Evolutionary conservation across 92 coral and sea anemone genomes (phyloP).

Genomic region (Virgularia gustaviana): DNA sequence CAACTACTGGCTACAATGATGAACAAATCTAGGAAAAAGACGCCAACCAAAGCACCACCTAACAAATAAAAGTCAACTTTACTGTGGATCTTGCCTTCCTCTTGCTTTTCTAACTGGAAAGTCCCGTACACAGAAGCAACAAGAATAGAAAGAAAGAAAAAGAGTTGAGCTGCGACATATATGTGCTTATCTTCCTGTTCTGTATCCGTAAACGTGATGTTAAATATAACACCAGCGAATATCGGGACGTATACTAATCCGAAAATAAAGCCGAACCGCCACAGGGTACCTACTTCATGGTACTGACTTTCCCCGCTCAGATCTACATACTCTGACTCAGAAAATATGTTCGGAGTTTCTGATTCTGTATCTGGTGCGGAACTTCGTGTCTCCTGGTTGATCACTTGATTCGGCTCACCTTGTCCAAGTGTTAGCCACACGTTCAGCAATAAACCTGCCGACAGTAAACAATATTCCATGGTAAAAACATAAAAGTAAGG

Average conservation of each 20-base stretch:
- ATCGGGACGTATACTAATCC: slow-evolving; percentile 18
- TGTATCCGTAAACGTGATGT: slow-evolving; percentile 8
- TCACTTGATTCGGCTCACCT: neutral
- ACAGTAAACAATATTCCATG: slow-evolving; percentile 39
- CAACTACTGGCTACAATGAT: slow-evolving; percentile 7
- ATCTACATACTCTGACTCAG: neutral
- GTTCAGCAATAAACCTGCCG: slow-evolving; percentile 29
- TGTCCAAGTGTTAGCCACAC: slow-evolving; percentile 15
- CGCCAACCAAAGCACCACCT: slow-evolving; percentile 13
- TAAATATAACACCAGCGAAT: slow-evolving; percentile 13
- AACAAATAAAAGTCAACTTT: slow-evolving; percentile 11
- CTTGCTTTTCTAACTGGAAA: neutral
- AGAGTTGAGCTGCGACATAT: slow-evolving; percentile 2
- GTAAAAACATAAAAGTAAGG: slow-evolving; percentile 34
- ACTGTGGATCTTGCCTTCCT: slow-evolving; percentile 2
- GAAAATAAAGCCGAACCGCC: slow-evolving; percentile 31
- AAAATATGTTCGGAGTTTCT: no score
- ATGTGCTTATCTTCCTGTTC: neutral
- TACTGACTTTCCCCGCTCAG: neutral
- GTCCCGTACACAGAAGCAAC: slow-evolving; percentile 3
- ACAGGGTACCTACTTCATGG: slow-evolving; percentile 25
- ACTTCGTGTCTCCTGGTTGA: neutral
- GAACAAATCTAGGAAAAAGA: slow-evolving; percentile 29
- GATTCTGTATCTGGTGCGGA: neutral
- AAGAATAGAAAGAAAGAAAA: slow-evolving; percentile 16